Base-by-base conservation (phyloP, 2,113 vertebrate species). In the Datnioides undecimradiatus region DNA sequence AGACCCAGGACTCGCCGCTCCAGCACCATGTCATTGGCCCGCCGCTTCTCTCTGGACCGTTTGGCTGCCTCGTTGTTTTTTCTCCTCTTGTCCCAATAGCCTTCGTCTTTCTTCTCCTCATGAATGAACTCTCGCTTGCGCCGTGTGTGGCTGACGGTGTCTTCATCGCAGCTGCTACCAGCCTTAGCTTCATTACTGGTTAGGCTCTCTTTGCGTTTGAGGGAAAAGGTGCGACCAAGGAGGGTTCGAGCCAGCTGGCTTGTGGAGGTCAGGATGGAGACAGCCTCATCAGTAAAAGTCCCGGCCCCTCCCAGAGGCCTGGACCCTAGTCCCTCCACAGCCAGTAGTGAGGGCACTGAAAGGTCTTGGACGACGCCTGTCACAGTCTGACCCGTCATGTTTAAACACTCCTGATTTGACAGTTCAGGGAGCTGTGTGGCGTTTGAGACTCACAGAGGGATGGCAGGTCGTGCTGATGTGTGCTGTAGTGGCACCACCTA, bases 51-150 rank as follows among this genome's bases (percentile, higher is more conserved):
- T 14, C 96, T 92, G 1, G 95, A 96, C 27, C 95, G 89, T 68
- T 95, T 96, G 67, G 96, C 96, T 0, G 95, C 95, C 80, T 96
- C 96, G 2, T 96, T 96, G 90, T 96, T 96, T 79, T 96, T 96
- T 70, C 84, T 93, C 29, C 96, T 90, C 84, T 95, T 96, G 85
- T 96, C 95, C 96, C 96, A 96, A 74, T 96, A 96, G 43, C 92
- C 92, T 0, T 96, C 94, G 16, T 96, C 95, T 76, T 96, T 96
- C 80, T 91, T 95, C 40, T 95, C 94, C 0, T 90, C 87, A 0
- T 94, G 90, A 49, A 90, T 96, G 74, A 96, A 95, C 80, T 96
- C 94, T 0, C 93, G 91, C 36, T 94, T 95, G 36, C 94, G 92
- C 0, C 94, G 89, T 6, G 60, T 19, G 8, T 10, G 33, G 68